These are phyloP conservation scores for Acrossocheilus wenchowensis DNA, from an alignment of 2,797 vertebrate species.

Conservation along the genomic window DNA sequence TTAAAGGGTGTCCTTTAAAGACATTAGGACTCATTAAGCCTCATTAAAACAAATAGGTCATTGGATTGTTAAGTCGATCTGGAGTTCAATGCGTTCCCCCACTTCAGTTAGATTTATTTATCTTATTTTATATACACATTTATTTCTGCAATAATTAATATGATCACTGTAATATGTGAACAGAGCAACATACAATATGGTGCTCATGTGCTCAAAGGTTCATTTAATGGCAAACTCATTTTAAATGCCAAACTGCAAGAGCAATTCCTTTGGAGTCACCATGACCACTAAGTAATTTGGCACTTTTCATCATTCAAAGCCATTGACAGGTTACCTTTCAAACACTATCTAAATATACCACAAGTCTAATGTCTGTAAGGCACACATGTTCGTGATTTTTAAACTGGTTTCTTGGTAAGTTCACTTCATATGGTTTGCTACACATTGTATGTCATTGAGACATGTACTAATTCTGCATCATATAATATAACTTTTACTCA, in stretches of 20 bases:
- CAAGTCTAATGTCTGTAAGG: constrained; percentile 12
- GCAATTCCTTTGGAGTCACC: constrained; percentile 48
- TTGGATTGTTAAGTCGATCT: constrained; percentile 27
- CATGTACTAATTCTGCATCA: background rate
- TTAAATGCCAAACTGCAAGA: constrained; percentile 8
- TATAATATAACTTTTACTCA: background rate
- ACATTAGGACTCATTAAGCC: constrained; percentile 27
- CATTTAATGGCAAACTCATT: background rate
- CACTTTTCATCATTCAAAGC: constrained; percentile 28
- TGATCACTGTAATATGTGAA: background rate
- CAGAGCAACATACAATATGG: background rate
- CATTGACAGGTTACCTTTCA: constrained; percentile 40
- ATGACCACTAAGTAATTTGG: constrained; percentile 42
- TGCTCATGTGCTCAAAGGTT: background rate
- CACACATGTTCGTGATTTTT: background rate
- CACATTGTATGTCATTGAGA: background rate
- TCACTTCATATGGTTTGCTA: background rate
- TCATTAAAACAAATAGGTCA: constrained; percentile 42
- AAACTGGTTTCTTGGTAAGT: background rate
- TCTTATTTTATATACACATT: background rate
- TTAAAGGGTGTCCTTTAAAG: constrained; percentile 36
- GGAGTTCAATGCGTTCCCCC: background rate
- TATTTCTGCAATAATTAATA: background rate
- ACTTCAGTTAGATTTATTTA: background rate
- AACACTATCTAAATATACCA: constrained; percentile 49